Percentiles rank a stretch among this genome's conserved stretches.
phyloP scores from a whole-genome alignment of 2,888 invertebrate species.

The Synergus itoensis region DNA sequence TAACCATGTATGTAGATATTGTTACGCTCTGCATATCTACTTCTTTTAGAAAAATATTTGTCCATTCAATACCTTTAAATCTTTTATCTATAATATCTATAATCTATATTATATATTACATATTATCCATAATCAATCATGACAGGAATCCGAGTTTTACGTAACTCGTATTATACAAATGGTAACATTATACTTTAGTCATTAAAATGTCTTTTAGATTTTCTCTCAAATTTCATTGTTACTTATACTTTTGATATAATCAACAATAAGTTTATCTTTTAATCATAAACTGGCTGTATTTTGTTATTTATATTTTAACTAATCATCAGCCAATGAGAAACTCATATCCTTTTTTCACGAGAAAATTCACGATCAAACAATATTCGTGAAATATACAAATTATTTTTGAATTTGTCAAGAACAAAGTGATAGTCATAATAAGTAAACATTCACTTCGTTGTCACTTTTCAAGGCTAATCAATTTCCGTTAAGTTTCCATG shows the following conservation, averaged over 20 bases:
- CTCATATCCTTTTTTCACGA: not conserved
- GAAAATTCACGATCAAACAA: too few relatives aligned
- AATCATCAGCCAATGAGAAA: not conserved
- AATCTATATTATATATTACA: too few relatives aligned
- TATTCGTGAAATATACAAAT: not conserved
- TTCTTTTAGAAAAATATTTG: too few relatives aligned
- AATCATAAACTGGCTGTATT: not conserved
- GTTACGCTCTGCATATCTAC: too few relatives aligned
- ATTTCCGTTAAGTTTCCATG: not conserved
- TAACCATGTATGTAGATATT: too few relatives aligned
- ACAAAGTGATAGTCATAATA: not conserved
- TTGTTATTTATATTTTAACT: not conserved
- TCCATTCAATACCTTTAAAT: too few relatives aligned
- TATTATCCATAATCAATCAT: not conserved
- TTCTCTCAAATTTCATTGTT: too few relatives aligned
- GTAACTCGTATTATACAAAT: not conserved
- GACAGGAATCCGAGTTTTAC: not conserved
- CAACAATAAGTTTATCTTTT: not conserved
- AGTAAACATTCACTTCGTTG: slow-evolving; percentile 1
- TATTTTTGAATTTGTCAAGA: not conserved
- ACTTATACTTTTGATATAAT: too few relatives aligned
- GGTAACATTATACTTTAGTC: not conserved
- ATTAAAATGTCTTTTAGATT: not conserved
- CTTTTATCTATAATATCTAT: too few relatives aligned
- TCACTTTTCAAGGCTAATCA: slow-evolving; percentile 3